Evolutionary conservation across 1,140 invertebrate genomes (phyloP), one percentile per base, ranked within the genome.

Genomic region (Apis florea): DNA sequence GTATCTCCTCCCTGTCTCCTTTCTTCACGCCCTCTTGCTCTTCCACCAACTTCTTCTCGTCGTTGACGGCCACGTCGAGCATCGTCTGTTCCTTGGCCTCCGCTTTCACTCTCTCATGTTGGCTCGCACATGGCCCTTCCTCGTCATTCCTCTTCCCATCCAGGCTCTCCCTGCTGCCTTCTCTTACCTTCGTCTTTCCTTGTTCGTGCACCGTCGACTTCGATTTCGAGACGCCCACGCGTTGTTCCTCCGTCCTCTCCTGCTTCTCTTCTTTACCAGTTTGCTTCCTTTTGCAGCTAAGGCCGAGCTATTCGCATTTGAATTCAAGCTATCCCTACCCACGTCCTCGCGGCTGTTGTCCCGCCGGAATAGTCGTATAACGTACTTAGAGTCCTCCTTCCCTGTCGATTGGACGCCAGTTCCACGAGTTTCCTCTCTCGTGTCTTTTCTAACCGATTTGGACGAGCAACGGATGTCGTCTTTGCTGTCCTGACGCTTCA

Each of bases 401-500:
- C 24, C 51, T 11, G 58, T n/a, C 19, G 70, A 26, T 11, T 79
- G 78, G 53, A 17, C 13, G 17, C 26, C 10, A 17, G 74, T 47
- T 47, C 24, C 24, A 59, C 67, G 79, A 0, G 24, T 4, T 21
- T 88, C 86, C 1, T 88, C 86, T 9, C 85, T 78, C 12, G 40
- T 59, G 9, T 91, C 88, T 63, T 89, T 89, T 67, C 71, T 83
- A 21, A 54, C 21, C 11, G 54, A 71, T 13, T 77, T 88, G 4
- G 19, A 64, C 13, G 21, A 6, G 6, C 56, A 64, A 40, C 90
- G 89, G 24, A 92, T 84, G 49, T 93, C 92, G 88, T 93, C 91
- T 58, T 91, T 91, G 73, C 91, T 92, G 56, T 93, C 91, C 67
- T 93, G 91, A 0, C 90, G 90, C 56, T 92, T 92, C 53, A 92